A percentile compares a stretch with the other conserved stretches of the same genome.
phyloP scores from a whole-genome alignment of 2,797 vertebrate genomes.

The Hypotaenidia philippensis region DNA sequence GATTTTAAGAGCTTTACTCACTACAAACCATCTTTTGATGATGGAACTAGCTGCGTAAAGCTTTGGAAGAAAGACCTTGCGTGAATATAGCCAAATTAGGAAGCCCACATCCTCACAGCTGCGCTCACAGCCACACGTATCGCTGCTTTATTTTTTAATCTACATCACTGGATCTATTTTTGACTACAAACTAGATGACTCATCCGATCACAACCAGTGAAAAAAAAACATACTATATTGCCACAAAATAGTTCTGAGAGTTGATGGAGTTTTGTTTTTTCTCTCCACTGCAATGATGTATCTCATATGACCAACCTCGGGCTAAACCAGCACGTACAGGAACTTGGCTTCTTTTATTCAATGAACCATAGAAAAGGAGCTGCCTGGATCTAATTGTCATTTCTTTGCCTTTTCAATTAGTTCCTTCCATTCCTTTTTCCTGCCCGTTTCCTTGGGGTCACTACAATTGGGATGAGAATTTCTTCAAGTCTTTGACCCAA shows the following conservation, averaged over 20 bases:
- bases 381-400: background rate
- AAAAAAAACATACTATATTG: background rate
- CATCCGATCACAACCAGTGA: constrained; percentile 25
- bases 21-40: constrained; percentile 38
- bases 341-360: background rate
- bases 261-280: background rate
- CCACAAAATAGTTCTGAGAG: background rate
- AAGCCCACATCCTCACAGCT: constrained; percentile 31
- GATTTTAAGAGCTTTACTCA: background rate
- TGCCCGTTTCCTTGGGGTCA: background rate
- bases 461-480: background rate
- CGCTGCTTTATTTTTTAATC: constrained; percentile 35
- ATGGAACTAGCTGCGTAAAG: constrained; percentile 6
- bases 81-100: constrained; percentile 68
- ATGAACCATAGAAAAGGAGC: background rate
- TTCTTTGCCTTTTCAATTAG: constrained; percentile 23
- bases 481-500: background rate
- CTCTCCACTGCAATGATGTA: background rate
- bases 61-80: background rate
- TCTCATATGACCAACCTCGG: background rate
- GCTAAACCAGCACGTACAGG: background rate
- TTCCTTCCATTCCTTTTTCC: constrained; percentile 28
- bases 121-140: background rate
- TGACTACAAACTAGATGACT: constrained; percentile 51
- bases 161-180: constrained; percentile 46